Evolutionary conservation across 2,797 vertebrate genomes (phyloP).

Genomic region (Lateolabrax maculatus): DNA sequence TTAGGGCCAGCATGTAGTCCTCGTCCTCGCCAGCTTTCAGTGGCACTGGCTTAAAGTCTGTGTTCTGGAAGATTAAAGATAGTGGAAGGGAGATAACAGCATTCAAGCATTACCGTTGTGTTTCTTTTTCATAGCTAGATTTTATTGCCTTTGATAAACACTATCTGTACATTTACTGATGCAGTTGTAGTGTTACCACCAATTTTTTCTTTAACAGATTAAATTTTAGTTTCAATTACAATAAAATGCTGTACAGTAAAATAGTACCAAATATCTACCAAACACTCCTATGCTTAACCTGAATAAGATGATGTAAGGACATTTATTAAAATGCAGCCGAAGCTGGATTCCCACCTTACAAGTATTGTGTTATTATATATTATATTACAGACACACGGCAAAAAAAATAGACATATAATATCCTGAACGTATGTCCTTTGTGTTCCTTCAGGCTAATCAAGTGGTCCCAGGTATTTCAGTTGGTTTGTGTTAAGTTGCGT

Average conservation of each 20-base stretch:
- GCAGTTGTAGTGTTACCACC: not conserved
- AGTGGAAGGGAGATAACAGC: not conserved
- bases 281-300: not conserved
- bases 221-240: not conserved
- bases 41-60: conserved; percentile 90
- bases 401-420: not conserved
- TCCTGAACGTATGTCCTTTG: not conserved
- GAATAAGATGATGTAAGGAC: not conserved
- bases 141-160: not conserved
- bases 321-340: not conserved
- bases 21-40: conserved; percentile 90
- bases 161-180: not conserved
- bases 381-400: not conserved
- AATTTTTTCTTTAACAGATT: not conserved
- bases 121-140: not conserved
- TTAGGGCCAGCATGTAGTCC: conserved; percentile 93
- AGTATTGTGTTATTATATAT: not conserved
- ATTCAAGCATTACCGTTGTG: not conserved
- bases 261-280: not conserved
- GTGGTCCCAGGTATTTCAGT: not conserved
- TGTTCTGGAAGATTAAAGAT: conserved; percentile 72
- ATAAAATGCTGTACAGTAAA: not conserved
- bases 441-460: not conserved
- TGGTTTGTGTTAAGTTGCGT: not conserved
- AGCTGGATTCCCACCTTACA: not conserved